Base-by-base conservation (phyloP, 2,797 vertebrate species). In the Macropus fuliginosus region DNA sequence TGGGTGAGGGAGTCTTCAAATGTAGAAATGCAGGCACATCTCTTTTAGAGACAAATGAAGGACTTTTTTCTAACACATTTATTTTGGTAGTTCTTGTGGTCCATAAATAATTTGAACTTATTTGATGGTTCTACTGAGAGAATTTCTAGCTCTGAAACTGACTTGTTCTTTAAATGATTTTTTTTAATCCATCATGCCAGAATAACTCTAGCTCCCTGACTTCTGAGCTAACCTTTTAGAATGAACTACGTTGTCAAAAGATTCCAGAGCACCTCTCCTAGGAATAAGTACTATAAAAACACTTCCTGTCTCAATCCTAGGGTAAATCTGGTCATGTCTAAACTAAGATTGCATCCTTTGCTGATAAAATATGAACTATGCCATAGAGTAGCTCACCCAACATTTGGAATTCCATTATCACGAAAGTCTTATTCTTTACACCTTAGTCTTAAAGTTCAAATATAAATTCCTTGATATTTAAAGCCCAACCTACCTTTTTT, bases 101-200 rank as follows among this genome's bases (percentile, higher is more conserved):
- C n/a, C 66, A 74, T 40, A 74, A 40, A 74, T 24, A 74, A 40
- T 74, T 74, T 74, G 66, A n/a, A 74, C 18, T 40, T 74, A 40
- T 40, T 74, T 40, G 66, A 74, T 74, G 66, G 66, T 40, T 21
- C n/a, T 74, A 40, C 66, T 40, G 66, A 40, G 66, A 40, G 16
- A 40, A 40, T 74, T 74, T 54, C 50, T 87, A 91, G 46, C 93
- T 74, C 92, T 95, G 91, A 96, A 40, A 94, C 94, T 31, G 66
- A 54, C 34, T 54, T 96, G 74, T 93, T 74, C 5, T 74, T 74
- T 9, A 74, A 74, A 40, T 74, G 5, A 74, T 40, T 74, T 74
- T 40, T 59, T 31, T 21, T n/a, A 74, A 40, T n/a, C n/a, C n/a
- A 74, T n/a, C 40, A 74, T 40, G 16, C n/a, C n/a, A n/a, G 27